phyloP scores from a whole-genome alignment of 2,797 vertebrate genomes.

The Lepidocolaptes lacrymiger region DNA sequence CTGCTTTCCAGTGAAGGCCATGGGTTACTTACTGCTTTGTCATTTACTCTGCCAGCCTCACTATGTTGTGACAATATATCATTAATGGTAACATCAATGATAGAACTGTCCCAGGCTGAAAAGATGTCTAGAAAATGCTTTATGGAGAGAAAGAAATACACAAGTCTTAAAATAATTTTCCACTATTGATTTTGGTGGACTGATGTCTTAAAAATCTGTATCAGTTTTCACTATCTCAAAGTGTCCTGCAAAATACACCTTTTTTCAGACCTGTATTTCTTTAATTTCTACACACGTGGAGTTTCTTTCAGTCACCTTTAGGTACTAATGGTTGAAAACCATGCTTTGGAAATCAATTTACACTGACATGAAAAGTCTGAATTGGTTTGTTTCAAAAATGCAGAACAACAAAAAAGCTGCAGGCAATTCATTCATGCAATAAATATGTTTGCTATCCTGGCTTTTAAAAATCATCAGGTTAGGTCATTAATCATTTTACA shows the following conservation, averaged over 20 bases:
- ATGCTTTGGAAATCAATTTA: neutral
- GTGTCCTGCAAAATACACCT: neutral
- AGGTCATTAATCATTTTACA: neutral
- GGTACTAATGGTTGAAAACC: neutral
- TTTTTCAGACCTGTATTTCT: neutral
- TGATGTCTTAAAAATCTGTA: neutral
- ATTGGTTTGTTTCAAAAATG: neutral
- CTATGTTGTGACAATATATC: neutral
- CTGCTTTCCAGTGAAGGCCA: neutral
- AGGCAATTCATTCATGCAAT: neutral
- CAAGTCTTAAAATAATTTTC: neutral
- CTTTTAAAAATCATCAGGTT: neutral
- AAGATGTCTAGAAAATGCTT: neutral
- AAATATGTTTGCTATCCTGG: neutral
- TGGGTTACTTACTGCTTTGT: neutral
- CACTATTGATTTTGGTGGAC: neutral
- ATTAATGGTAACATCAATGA: neutral
- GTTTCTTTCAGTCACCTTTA: neutral
- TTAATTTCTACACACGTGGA: neutral
- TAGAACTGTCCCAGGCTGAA: neutral
- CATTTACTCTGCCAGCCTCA: neutral
- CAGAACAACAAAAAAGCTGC: neutral
- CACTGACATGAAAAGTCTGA: neutral
- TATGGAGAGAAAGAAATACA: neutral
- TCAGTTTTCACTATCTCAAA: neutral